These are phyloP conservation scores for Hemiprocne comata DNA, from an alignment of 2,113 vertebrate genomes.

Conservation along the genomic window DNA sequence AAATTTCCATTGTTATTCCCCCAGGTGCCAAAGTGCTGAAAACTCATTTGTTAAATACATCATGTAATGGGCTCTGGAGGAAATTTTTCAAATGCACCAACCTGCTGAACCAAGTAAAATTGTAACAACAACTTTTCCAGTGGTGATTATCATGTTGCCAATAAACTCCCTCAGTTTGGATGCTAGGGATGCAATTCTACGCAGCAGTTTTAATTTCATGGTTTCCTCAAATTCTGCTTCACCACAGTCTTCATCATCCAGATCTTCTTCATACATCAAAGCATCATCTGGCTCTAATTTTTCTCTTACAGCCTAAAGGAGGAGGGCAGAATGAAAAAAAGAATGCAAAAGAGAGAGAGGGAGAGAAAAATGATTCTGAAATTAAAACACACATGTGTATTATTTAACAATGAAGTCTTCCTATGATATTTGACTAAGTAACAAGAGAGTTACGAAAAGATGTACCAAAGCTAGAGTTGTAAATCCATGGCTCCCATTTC, in stretches of 20 bases:
- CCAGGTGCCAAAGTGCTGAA: background rate
- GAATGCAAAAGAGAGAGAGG: background rate
- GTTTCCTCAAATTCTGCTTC: conserved; percentile 88
- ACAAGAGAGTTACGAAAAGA: background rate
- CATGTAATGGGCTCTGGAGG: background rate
- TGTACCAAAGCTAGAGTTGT: background rate
- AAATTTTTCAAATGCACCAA: conserved; percentile 69
- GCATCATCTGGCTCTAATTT: conserved; percentile 88
- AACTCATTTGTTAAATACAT: background rate
- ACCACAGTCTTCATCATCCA: conserved; percentile 83
- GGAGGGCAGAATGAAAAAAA: background rate
- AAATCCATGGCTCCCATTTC: background rate
- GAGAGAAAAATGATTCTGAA: background rate
- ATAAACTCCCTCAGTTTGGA: conserved; percentile 92
- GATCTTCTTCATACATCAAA: conserved; percentile 89
- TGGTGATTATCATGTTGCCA: conserved; percentile 94
- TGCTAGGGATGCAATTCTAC: conserved; percentile 84
- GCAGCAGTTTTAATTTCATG: conserved; percentile 87
- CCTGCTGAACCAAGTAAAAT: conserved; percentile 92
- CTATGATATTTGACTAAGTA: background rate
- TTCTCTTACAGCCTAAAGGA: conserved; percentile 79
- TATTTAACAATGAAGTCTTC: background rate
- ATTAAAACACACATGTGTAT: background rate
- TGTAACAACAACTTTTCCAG: conserved; percentile 95
- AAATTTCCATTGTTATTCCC: conserved; percentile 33